Conservation (phyloP, 2,113 vertebrate species). For the Bos javanicus region DNA sequence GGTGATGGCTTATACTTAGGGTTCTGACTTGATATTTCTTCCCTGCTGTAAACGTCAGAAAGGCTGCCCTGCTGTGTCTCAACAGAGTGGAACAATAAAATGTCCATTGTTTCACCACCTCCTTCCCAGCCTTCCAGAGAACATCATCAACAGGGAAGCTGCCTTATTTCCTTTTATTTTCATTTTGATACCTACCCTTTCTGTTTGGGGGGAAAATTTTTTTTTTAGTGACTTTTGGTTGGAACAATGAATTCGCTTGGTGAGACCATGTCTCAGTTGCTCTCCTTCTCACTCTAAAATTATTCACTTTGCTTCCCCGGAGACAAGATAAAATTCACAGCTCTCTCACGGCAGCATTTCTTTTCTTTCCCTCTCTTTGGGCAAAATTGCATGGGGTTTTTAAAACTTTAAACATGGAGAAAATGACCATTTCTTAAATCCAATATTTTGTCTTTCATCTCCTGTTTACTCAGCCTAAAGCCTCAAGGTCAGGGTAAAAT, state of each 20-base stretch:
- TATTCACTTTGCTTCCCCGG: conserved; percentile 17
- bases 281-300: conserved; percentile 16
- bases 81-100: not conserved
- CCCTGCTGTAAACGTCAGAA: not conserved
- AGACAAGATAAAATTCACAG: conserved; percentile 32
- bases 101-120: not conserved
- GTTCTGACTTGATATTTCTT: not conserved
- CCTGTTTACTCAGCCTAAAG: not conserved
- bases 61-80: not conserved
- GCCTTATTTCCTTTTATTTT: not conserved
- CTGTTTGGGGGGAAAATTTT: not conserved
- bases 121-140: not conserved
- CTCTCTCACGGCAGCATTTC: not conserved
- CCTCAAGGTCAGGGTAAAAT: conserved; percentile 24
- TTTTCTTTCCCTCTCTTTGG: not conserved
- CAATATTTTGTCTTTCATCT: conserved; percentile 35
- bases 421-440: conserved; percentile 24
- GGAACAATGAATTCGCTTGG: not conserved
- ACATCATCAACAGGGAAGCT: not conserved
- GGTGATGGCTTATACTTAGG: not conserved
- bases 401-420: not conserved
- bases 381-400: not conserved
- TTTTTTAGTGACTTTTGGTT: not conserved
- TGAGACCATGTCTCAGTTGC: not conserved
- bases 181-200: not conserved